A percentile compares a stretch with the other conserved stretches of the same genome.
These are phyloP conservation scores for Orycteropus afer DNA, from an alignment of 2,113 vertebrate genomes.

Conservation along the genomic window DNA sequence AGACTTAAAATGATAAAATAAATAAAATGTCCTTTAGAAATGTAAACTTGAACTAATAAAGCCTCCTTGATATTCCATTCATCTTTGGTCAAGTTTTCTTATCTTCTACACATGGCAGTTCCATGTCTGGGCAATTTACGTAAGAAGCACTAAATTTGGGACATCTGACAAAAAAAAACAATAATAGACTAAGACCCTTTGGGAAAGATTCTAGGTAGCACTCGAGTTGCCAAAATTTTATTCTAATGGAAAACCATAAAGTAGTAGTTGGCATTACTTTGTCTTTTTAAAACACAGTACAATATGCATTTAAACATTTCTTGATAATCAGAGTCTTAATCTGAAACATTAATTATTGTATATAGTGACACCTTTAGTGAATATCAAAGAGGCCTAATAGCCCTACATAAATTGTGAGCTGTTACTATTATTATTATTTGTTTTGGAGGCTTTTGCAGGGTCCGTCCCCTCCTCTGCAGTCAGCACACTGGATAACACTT, in stretches of 20 bases:
- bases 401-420: background rate
- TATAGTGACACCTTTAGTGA: background rate
- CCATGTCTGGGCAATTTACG: background rate
- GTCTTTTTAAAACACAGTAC: background rate
- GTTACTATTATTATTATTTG: background rate
- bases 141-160: background rate
- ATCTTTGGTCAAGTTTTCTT: background rate
- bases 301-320: background rate
- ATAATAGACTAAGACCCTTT: background rate
- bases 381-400: background rate
- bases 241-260: conserved; percentile 11
- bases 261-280: background rate
- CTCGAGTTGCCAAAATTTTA: conserved; percentile 10
- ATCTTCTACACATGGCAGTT: background rate
- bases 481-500: background rate
- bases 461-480: background rate
- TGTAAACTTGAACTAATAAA: background rate
- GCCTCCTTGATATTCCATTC: background rate
- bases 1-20: background rate
- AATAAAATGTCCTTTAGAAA: background rate
- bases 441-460: background rate
- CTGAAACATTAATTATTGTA: background rate
- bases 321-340: background rate
- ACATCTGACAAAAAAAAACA: background rate
- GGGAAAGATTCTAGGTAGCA: background rate